Evolutionary conservation across 2,797 vertebrate species (phyloP), one percentile per base, ranked within the genome.

Genomic region (Brotula barbata): DNA sequence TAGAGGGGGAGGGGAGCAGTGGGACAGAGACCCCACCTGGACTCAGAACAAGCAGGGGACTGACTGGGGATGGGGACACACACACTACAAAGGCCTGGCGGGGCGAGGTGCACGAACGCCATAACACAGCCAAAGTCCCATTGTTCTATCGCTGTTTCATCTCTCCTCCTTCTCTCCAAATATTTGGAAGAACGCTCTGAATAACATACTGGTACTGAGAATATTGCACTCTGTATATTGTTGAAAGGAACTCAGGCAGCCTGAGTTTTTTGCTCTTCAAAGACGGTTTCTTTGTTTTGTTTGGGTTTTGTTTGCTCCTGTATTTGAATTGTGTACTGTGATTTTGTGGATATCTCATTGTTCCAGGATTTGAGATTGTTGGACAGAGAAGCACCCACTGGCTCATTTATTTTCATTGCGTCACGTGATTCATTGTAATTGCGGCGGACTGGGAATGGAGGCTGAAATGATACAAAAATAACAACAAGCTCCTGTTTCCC

Each of bases 121-220:
- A 91, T 88, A 91, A 90, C 89, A 91, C 81, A 82, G 83, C 83
- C 80, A 75, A 75, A 78, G 84, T 78, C 84, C 88, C 86, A 91
- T 92, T 92, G 91, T 92, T 91, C 89, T 88, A 67, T 28, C 68
- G 66, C 53, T 33, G 89, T 91, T 93, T 92, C 90, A 92, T 92
- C 90, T 92, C 85, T 76, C 88, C 83, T 89, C 86, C 77, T 91
- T 89, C 88, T 90, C 86, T 92, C 89, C 89, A 92, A 92, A 92
- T 92, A 91, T 93, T 92, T 93, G 88, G 84, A 90, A 71, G 87
- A 90, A 86, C 76, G 58, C 84, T 90, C 86, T 75, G 89, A 91
- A 92, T 89, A 91, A 90, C 90, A 91, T 87, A 58, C 78, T 85
- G 88, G 89, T 85, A 85, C 86, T 85, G 88, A 90, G 87, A 92